A percentile compares a stretch with the other conserved stretches of the same genome.
These are phyloP conservation scores for Esox niger DNA, from an alignment of 2,113 vertebrate genomes.

Conservation along the genomic window DNA sequence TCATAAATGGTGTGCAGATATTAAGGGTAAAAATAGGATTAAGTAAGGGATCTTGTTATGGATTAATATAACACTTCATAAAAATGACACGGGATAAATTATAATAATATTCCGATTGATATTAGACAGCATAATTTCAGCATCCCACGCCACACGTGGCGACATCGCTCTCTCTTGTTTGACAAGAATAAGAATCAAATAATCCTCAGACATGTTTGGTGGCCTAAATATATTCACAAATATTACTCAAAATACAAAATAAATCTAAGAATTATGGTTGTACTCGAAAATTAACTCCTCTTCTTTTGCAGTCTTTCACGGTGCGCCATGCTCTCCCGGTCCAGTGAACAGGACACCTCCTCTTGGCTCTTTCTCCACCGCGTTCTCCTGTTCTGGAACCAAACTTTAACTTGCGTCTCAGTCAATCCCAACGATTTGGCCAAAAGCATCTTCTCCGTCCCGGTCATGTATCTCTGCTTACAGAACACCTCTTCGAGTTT, in stretches of 20 bases:
- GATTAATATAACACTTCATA: no score
- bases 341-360: conserved; percentile 22
- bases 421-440: conserved; percentile 44
- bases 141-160: conserved; percentile 8
- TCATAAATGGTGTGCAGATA: no score
- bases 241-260: background rate
- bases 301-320: background rate
- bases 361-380: conserved; percentile 47
- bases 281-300: conserved; percentile 15
- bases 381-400: conserved; percentile 55
- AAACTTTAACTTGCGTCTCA: conserved; percentile 55
- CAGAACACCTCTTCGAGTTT: conserved; percentile 48
- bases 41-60: no score
- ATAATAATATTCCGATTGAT: no score
- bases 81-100: no score
- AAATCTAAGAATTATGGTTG: conserved; percentile 15
- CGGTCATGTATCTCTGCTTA: conserved; percentile 52
- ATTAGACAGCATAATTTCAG: background rate
- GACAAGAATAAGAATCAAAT: conserved; percentile 21
- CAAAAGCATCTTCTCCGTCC: conserved; percentile 44
- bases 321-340: conserved; percentile 1
- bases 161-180: conserved; percentile 17
- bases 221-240: background rate
- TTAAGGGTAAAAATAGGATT: no score
- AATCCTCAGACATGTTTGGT: background rate